Conservation (phyloP, 2,113 vertebrate genomes). For the Capreolus pygargus region DNA sequence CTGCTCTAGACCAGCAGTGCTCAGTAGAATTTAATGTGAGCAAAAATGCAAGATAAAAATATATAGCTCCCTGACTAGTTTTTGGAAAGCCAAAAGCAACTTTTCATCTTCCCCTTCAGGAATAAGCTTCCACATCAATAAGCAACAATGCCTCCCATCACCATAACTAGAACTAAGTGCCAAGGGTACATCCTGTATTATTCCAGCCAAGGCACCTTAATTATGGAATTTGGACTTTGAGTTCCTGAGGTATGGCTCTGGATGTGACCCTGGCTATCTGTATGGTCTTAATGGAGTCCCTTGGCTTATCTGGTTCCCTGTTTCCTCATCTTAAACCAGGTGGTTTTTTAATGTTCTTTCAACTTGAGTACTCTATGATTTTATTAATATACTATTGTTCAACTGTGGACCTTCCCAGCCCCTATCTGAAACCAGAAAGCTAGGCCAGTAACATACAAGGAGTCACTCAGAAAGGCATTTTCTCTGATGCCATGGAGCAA, state of each 20-base stretch:
- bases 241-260: not conserved
- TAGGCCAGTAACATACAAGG: not conserved
- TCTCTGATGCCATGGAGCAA: not conserved
- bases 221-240: constrained; percentile 27
- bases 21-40: not conserved
- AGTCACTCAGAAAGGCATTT: not conserved
- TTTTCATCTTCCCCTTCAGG: not conserved
- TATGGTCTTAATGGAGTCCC: not conserved
- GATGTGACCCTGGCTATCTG: not conserved
- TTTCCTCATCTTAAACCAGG: constrained; percentile 34
- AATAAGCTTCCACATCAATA: not conserved
- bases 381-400: not conserved
- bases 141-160: not conserved
- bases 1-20: not conserved
- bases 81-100: not conserved
- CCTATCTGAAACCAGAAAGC: not conserved
- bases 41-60: not conserved
- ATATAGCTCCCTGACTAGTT: not conserved
- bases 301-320: constrained; percentile 10
- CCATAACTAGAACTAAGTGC: not conserved
- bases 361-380: not conserved
- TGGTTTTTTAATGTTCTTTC: constrained; percentile 1
- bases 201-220: not conserved
- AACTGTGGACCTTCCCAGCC: not conserved
- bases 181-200: not conserved